These are phyloP conservation scores for Baryphthengus martii DNA, from an alignment of 2,113 vertebrate genomes.

Conservation along the genomic window DNA sequence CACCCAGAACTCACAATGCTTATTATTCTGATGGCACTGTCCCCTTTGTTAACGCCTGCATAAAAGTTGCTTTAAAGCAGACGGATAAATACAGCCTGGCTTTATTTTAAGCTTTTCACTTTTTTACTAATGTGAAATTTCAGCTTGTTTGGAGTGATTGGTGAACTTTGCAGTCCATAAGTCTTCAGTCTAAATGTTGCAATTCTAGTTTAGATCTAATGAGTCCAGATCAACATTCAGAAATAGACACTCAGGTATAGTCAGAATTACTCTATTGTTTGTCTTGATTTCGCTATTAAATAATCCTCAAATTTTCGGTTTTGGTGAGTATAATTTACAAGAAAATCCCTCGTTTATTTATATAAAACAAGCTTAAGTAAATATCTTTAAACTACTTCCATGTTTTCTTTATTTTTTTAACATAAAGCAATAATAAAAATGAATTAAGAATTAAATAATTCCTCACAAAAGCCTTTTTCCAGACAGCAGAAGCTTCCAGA, in stretches of 20 bases:
- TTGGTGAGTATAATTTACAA: background rate
- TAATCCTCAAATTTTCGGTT: background rate
- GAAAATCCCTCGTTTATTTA: slow-evolving; percentile 26
- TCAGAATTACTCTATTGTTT: background rate
- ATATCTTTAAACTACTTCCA: background rate
- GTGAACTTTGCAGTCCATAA: background rate
- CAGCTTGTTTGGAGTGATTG: background rate
- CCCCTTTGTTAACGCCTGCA: background rate
- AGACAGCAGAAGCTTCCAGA: background rate
- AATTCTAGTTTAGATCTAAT: background rate
- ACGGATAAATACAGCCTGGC: background rate
- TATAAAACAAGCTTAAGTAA: background rate
- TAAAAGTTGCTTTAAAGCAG: background rate
- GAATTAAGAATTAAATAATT: background rate
- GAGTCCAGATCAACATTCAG: background rate
- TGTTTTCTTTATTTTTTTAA: background rate
- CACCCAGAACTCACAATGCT: slow-evolving; percentile 29
- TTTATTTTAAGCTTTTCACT: slow-evolving; percentile 26
- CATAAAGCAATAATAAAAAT: slow-evolving; percentile 27
- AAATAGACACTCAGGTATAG: background rate
- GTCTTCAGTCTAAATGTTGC: background rate
- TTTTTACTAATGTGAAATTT: slow-evolving; percentile 15
- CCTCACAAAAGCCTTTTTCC: background rate
- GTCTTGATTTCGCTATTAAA: background rate
- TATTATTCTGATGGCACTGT: background rate